Base-by-base conservation (phyloP, 2,888 invertebrate genomes). In the Urechis unicinctus region DNA sequence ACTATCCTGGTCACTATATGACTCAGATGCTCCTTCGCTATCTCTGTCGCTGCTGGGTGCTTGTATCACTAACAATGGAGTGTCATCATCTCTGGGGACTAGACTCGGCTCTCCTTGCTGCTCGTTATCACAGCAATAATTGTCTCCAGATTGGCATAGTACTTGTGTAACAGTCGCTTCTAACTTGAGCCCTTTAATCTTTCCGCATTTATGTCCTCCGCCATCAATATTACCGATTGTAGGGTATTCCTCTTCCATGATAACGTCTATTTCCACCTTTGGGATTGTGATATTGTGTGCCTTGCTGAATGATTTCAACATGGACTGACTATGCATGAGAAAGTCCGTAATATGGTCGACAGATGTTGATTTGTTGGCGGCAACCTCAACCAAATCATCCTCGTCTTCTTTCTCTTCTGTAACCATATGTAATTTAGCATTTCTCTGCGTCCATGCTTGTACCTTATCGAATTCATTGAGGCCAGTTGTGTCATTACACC, bases 271-370 rank as follows among this genome's bases (percentile, higher is more conserved):
- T 5, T 50, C 42, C 21, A 58, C 52, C 2, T 41, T 46, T 13
- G 58, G 58, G 2, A 58, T 36, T 2, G 47, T 22, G 17, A 58
- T 21, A 24, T 50, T 52, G 36, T 49, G 55, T 22, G 49, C 3
- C 41, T 55, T 52, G 44, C 52, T 43, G 42, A 43, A 55, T 41
- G 29, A 55, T 36, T 58, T 52, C 21, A 58, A 50, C 52, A 58
- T 52, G 24, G 52, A 44, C 52, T 58, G 58, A 28, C 55, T 58
- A 48, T 58, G 54, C n/a, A 59, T n/a, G 9, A 59, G 49, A 52
- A 59, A 59, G 51, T 59, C 57, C 6, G 53, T 54, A 5, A 59
- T 57, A 31, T 59, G 56, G 26, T 56, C 56, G 9, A 57, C 44
- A 1, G 56, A 30, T 2, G 57, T 57, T n/a, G 59, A 57, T 13